Evolutionary conservation across 2,797 vertebrate species (phyloP).

Genomic region (Rhynchotus rufescens): DNA sequence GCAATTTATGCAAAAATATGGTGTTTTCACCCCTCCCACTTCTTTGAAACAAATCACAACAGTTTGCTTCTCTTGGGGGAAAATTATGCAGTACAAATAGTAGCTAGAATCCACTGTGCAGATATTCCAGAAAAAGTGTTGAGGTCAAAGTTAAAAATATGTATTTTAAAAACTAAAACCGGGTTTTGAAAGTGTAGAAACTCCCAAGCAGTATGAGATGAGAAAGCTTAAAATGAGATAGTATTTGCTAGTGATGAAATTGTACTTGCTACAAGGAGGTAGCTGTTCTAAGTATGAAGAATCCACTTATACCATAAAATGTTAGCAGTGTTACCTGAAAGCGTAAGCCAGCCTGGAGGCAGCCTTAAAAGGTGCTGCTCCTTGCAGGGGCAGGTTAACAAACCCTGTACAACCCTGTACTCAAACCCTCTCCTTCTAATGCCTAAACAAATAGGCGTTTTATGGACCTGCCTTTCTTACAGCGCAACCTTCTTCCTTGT

Average conservation of each 20-base stretch:
- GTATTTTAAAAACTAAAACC: neutral
- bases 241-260: neutral
- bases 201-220: neutral
- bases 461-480: neutral
- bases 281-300: neutral
- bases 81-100: neutral
- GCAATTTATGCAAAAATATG: neutral
- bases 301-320: fast-evolving
- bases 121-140: neutral
- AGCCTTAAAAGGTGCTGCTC: neutral
- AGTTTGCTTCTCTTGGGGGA: neutral
- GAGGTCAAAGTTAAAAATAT: neutral
- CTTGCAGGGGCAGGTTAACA: neutral
- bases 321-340: neutral
- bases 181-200: neutral
- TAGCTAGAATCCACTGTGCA: neutral
- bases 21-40: neutral
- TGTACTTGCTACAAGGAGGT: neutral
- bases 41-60: neutral
- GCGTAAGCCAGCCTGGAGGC: too few relatives aligned
- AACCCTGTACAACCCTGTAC: neutral
- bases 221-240: neutral
- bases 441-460: neutral
- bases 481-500: neutral
- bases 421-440: neutral